Evolutionary conservation across 2,797 vertebrate species (phyloP).

Genomic region (Chelidonichthys spinosus): DNA sequence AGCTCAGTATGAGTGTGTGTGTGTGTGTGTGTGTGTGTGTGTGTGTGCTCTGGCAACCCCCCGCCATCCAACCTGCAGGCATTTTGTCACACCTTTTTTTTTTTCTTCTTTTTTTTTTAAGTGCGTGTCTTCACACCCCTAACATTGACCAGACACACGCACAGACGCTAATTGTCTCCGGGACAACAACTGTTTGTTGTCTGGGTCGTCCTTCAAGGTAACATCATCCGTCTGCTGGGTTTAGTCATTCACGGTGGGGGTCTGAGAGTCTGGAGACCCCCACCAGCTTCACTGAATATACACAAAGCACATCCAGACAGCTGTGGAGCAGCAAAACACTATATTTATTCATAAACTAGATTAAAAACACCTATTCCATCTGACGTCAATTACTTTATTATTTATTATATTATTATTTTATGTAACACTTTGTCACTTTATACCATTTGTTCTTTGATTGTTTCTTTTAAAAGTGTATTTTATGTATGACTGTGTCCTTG

Average conservation of each 20-base stretch:
- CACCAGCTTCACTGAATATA: neutral
- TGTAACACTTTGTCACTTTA: too few relatives aligned
- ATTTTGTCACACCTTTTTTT: constrained; percentile 60
- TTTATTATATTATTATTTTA: too few relatives aligned
- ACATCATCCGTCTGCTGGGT: constrained; percentile 32
- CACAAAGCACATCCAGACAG: neutral
- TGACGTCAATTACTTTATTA: too few relatives aligned
- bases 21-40: constrained; percentile 18
- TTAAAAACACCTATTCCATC: too few relatives aligned
- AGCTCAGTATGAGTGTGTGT: constrained; percentile 16
- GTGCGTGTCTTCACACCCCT: constrained; percentile 27
- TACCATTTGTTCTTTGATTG: too few relatives aligned
- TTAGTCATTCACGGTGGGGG: constrained; percentile 18
- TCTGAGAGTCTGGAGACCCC: constrained; percentile 14
- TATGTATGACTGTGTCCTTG: too few relatives aligned
- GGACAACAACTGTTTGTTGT: constrained; percentile 55
- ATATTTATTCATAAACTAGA: neutral
- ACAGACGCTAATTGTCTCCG: constrained; percentile 36
- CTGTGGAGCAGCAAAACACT: neutral
- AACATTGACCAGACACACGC: constrained; percentile 33
- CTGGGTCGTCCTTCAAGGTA: constrained; percentile 5
- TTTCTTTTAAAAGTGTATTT: too few relatives aligned
- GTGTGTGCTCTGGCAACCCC: neutral
- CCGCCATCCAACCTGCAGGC: constrained; percentile 38
- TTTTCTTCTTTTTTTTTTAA: neutral